Percentiles rank a stretch among this genome's conserved stretches.
phyloP scores from a whole-genome alignment of 2,797 vertebrate genomes.

The Falco columbarius region DNA sequence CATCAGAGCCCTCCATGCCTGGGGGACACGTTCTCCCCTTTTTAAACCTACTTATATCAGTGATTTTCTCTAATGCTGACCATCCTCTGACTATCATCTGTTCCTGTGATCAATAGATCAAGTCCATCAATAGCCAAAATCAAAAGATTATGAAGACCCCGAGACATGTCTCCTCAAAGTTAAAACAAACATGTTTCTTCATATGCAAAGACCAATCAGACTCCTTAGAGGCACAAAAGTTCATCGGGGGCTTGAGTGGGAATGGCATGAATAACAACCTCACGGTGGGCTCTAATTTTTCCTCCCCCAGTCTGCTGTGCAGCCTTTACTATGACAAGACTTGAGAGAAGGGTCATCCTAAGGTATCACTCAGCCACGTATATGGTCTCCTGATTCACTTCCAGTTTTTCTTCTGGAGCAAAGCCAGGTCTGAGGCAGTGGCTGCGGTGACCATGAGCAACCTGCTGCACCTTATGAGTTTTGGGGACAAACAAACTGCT shows the following conservation, averaged over 20 bases:
- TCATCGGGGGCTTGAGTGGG: background rate
- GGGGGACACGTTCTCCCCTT: fast-evolving
- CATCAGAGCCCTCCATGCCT: fast-evolving
- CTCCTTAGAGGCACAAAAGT: background rate
- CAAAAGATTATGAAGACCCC: background rate
- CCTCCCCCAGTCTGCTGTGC: background rate
- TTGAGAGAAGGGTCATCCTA: background rate
- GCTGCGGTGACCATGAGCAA: background rate
- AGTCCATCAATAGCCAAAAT: background rate
- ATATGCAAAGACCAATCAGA: background rate
- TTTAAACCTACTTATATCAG: background rate
- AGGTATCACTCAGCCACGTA: background rate
- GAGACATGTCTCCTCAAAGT: background rate
- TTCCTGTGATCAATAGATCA: background rate
- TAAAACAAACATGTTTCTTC: background rate
- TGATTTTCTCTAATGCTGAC: background rate
- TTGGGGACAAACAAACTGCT: background rate
- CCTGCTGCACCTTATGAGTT: background rate
- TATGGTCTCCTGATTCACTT: background rate
- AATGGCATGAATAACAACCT: background rate
- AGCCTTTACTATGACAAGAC: background rate
- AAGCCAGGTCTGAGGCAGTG: background rate
- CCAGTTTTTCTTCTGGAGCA: background rate
- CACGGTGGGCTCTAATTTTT: background rate
- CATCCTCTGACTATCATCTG: background rate